Base-by-base conservation (phyloP, 2,113 vertebrate species). In the Phaethon lepturus region DNA sequence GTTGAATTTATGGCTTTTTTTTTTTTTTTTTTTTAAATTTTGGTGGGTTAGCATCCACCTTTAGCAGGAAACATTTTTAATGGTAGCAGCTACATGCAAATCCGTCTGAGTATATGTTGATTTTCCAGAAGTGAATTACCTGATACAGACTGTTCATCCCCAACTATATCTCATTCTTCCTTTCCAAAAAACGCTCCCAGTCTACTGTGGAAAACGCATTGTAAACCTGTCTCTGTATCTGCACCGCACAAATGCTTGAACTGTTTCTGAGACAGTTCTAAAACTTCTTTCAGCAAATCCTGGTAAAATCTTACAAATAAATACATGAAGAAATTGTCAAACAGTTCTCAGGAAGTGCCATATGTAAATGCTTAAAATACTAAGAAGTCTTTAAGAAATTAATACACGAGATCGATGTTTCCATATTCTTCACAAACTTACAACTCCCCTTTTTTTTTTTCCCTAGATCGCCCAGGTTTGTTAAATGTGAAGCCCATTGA, bases 401-500 rank as follows among this genome's bases (percentile, higher is more conserved):
- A 31, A 25, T 4, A 4, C 4, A 1, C 0, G 7, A 69, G 28
- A 6, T 38, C 0, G 0, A 4, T 11, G 25, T 67, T 71, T 31
- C 80, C 20, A 1, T 19, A 8, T 11, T 44, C 40, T 53, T 60
- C 63, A 6, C 14, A 31, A 50, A 44, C 35, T 64, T 17, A 66
- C 23, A 14, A 4, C 11, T 60, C 23, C 35, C 7, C 0, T 0
- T 10, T 47, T 28, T n/a, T 87, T 13, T 45, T 35, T 42, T 38
- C 38, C 87, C 18, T 94, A 99, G 99, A 99, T 96, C 99, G 99
- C 3, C 99, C 99, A 1, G 99, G 99, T 71, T 97, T 99, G 97
- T 96, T 99, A 95, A 99, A 99, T 29, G 99, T 99, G 96, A 99
- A 99, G 94, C 99, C 99, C 95, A 99, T 99, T 7, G 99, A 99